These are phyloP conservation scores for Tenebrosternarchus preto DNA, from an alignment of 2,113 vertebrate genomes.

Conservation along the genomic window DNA sequence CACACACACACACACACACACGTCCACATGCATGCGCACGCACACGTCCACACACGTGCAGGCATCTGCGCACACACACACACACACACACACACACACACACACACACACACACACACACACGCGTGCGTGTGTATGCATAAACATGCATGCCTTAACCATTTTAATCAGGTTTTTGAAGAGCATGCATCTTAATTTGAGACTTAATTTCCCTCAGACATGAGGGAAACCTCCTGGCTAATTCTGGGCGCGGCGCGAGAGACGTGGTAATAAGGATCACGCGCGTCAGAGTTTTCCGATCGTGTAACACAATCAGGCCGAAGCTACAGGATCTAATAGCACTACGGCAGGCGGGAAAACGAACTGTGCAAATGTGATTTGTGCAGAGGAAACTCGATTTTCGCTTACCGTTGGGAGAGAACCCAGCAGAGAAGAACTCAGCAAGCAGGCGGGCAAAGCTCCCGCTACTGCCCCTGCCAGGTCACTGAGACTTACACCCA, in stretches of 20 bases:
- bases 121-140: too few species aligned
- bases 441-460: not conserved
- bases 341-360: not conserved
- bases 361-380: conserved; percentile 35
- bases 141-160: too few species aligned
- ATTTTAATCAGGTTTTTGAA: too few species aligned
- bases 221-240: not conserved
- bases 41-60: too few species aligned
- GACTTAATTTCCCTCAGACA: not conserved
- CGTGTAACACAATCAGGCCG: not conserved
- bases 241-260: not conserved
- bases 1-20: too few species aligned
- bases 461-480: not conserved
- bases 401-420: conserved; percentile 4
- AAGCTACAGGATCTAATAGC: not conserved
- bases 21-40: too few species aligned
- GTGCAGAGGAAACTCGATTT: conserved; percentile 21
- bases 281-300: not conserved
- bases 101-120: too few species aligned
- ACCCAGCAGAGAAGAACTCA: not conserved
- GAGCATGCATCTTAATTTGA: not conserved
- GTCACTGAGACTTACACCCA: not conserved
- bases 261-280: not conserved
- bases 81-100: too few species aligned
- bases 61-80: too few species aligned